Percentiles rank a stretch among this genome's conserved stretches.
These are phyloP conservation scores for Parthenolecanium corni DNA, from an alignment of 2,888 invertebrate genomes.

Conservation along the genomic window DNA sequence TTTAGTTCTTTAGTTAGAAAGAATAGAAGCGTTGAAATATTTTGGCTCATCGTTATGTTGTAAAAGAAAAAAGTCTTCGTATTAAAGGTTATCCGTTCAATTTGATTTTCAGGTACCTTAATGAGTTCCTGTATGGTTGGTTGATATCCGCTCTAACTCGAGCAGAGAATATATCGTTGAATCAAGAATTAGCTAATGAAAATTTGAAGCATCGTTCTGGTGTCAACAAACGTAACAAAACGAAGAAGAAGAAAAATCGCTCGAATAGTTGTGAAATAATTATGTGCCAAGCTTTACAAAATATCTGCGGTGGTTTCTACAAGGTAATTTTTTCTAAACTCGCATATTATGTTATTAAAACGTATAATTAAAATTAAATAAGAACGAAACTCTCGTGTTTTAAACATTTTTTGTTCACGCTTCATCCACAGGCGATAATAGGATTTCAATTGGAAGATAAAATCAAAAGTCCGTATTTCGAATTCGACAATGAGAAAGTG, in stretches of 20 bases:
- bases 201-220: slow-evolving; percentile 37
- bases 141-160: slow-evolving; percentile 78
- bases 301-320: slow-evolving; percentile 89
- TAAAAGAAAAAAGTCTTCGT: too few species aligned
- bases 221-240: slow-evolving; percentile 42
- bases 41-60: too few species aligned
- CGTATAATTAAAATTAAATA: not conserved
- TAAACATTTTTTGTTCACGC: not conserved
- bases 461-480: slow-evolving; percentile 59
- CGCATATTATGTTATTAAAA: too few species aligned
- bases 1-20: too few species aligned
- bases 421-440: slow-evolving; percentile 66
- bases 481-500: slow-evolving; percentile 87
- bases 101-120: slow-evolving; percentile 57
- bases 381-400: not conserved
- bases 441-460: slow-evolving; percentile 81
- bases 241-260: slow-evolving; percentile 54
- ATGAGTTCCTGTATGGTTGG: slow-evolving; percentile 91
- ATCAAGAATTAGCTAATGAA: slow-evolving; percentile 54
- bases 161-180: slow-evolving; percentile 71
- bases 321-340: slow-evolving; percentile 48
- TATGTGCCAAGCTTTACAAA: slow-evolving; percentile 83
- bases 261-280: slow-evolving; percentile 73
- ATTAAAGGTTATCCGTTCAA: too few species aligned
- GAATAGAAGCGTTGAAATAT: too few species aligned